Conservation (phyloP, 2,113 vertebrate genomes). For the Suricata suricatta region DNA sequence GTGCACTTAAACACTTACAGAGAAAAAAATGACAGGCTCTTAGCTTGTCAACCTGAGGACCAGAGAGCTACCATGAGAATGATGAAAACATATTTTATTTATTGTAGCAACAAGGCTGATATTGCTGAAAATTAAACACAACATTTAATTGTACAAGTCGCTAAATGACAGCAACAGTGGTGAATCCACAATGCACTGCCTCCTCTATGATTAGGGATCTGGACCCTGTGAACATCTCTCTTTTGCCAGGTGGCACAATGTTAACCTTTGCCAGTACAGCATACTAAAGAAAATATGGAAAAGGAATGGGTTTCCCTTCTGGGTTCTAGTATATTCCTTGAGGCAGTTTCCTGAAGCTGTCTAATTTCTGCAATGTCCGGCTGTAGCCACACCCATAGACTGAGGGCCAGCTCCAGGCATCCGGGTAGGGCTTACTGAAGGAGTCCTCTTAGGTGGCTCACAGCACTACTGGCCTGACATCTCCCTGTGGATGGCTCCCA, state of each 20-base stretch:
- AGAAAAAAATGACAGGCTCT: background rate
- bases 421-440: too few relatives aligned
- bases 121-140: background rate
- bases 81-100: background rate
- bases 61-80: background rate
- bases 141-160: background rate
- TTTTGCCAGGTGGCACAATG: background rate
- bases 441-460: background rate
- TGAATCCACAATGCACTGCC: background rate
- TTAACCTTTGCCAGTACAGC: background rate
- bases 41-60: background rate
- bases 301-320: background rate
- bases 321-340: background rate
- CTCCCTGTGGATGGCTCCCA: background rate
- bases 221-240: background rate
- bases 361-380: background rate
- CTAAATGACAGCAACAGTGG: background rate
- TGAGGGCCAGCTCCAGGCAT: background rate
- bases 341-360: background rate
- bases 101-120: background rate
- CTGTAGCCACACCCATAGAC: background rate
- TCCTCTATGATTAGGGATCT: background rate
- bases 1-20: background rate
- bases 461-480: background rate
- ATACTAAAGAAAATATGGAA: background rate